Base-by-base conservation (phyloP, 2,888 invertebrate genomes). In the Sepiola atlantica region DNA sequence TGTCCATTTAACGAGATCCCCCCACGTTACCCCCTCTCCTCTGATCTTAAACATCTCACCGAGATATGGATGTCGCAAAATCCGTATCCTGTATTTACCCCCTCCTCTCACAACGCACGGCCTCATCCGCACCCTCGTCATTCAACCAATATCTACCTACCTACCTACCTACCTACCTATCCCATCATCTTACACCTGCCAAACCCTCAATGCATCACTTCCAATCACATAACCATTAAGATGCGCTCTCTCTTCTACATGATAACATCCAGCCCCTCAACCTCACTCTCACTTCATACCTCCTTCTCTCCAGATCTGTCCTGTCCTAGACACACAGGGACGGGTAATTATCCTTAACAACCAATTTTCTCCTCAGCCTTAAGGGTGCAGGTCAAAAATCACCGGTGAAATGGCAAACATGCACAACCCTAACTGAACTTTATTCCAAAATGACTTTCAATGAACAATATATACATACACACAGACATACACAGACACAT, bases 101-200 rank as follows among this genome's bases (percentile, higher is more conserved):
- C 77, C 18, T 8, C 77, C 0, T 18, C n/a, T n/a, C 14, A 32
- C 32, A 16, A 2, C n/a, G 12, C 32, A 77, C 45, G 2, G 45
- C 24, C n/a, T 2, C 77, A 2, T 12, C 77, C 1, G 16, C n/a
- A n/a, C 14, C 14, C 32, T 4, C 6, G 12, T 14, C 32, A 77
- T 32, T n/a, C 4, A 77, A 77, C 77, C 16, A n/a, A 77, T n/a
- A 77, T 77, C 77, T 77, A 77, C 77, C 77, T 77, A 77, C 77
- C 77, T 77, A 77, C n/a, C n/a, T n/a, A 77, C n/a, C 77, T 77
- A 77, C 77, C 77, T 77, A 77, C 77, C 77, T 77, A 77, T 77
- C 77, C 77, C 77, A 77, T 32, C n/a, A 77, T 77, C 77, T 77
- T 77, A 4, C 77, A 77, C 21, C 77, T 45, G 45, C 45, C 77